Conservation (phyloP, 1,140 invertebrate species). For the Zaprionus gabonicus region DNA sequence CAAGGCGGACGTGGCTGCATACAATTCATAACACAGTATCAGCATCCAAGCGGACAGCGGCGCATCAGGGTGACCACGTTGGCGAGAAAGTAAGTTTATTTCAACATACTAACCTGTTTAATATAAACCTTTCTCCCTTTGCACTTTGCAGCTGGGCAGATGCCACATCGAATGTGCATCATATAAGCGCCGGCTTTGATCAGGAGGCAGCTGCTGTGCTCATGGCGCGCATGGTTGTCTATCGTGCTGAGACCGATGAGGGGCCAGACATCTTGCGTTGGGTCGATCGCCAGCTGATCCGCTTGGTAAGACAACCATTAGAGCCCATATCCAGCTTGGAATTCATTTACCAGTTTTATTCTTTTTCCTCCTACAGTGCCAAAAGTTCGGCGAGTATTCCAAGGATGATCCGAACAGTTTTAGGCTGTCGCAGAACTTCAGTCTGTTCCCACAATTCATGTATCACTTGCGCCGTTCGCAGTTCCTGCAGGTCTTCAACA, state of each 20-base stretch:
- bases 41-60: slow-evolving; percentile 98
- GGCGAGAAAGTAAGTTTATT: slow-evolving; percentile 92
- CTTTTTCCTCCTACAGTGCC: slow-evolving; percentile 90
- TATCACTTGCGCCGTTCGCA: slow-evolving; percentile 99
- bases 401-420: slow-evolving; percentile 99
- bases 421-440: slow-evolving; percentile 97
- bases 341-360: neutral
- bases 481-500: slow-evolving; percentile 99
- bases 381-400: slow-evolving; percentile 99
- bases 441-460: slow-evolving; percentile 99
- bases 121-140: neutral
- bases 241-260: slow-evolving; percentile 97
- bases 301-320: slow-evolving; percentile 88
- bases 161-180: slow-evolving; percentile 91
- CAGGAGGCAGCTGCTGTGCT: slow-evolving; percentile 98
- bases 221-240: slow-evolving; percentile 98
- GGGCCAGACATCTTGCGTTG: slow-evolving; percentile 98
- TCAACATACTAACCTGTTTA: neutral
- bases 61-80: slow-evolving; percentile 98
- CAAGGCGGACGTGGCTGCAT: slow-evolving; percentile 98
- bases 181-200: slow-evolving; percentile 97
- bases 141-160: slow-evolving; percentile 90
- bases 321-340: neutral
- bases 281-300: slow-evolving; percentile 98
- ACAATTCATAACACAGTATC: slow-evolving; percentile 99